phyloP scores from a whole-genome alignment of 2,113 vertebrate species.

The Leptobrachium leishanense region DNA sequence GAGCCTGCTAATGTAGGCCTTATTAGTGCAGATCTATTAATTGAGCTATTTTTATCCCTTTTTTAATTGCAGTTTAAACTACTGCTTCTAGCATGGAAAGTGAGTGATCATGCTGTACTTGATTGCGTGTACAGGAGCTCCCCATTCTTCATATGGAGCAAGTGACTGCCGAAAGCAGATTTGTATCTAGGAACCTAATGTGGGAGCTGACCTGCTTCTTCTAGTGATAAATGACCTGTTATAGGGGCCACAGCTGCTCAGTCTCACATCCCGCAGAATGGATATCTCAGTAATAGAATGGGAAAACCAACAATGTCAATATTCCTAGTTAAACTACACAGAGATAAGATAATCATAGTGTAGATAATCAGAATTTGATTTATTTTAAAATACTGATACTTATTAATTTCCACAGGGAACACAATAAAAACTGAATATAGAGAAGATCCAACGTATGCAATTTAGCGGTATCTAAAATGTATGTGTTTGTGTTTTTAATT shows the following conservation, averaged over 20 bases:
- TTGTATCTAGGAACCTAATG: conserved; percentile 8
- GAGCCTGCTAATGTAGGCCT: conserved; percentile 5
- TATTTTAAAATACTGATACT: no score
- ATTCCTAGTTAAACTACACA: no score
- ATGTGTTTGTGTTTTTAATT: no score
- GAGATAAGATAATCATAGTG: no score
- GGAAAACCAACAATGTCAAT: no score
- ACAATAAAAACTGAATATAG: no score
- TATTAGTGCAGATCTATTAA: conserved; percentile 18
- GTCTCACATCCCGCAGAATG: neutral
- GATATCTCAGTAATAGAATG: no score
- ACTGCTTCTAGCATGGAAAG: neutral
- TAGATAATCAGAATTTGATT: no score
- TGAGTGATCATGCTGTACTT: neutral
- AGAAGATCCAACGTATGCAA: no score
- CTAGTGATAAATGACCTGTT: conserved; percentile 33
- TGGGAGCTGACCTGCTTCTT: conserved; percentile 21
- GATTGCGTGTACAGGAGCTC: neutral
- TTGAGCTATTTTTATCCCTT: conserved; percentile 34
- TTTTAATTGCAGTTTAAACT: conserved; percentile 24
- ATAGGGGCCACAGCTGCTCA: conserved; percentile 32
- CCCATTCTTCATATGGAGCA: conserved; percentile 5
- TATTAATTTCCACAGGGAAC: no score
- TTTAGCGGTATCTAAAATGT: no score
- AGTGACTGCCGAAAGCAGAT: neutral